These are phyloP conservation scores for Cepphus grylle DNA, from an alignment of 2,113 vertebrate species.

Conservation along the genomic window DNA sequence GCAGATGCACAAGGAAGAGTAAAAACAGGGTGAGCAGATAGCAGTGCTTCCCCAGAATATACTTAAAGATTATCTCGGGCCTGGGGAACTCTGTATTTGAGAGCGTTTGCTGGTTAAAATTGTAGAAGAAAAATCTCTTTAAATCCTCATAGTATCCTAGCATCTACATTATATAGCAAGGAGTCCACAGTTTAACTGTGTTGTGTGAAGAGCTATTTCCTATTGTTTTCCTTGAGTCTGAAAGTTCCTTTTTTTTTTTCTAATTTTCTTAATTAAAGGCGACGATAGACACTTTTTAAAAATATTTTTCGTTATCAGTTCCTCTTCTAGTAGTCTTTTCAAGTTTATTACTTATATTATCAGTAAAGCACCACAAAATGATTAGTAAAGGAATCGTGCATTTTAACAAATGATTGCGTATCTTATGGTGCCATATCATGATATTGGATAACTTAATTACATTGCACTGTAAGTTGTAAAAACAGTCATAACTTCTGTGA, in stretches of 20 bases:
- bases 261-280: not conserved
- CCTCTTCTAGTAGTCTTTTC: not conserved
- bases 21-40: not conserved
- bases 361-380: conserved; percentile 10
- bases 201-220: not conserved
- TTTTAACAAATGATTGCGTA: conserved; percentile 37
- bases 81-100: not conserved
- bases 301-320: not conserved
- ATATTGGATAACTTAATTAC: conserved; percentile 20
- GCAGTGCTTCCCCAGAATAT: not conserved
- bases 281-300: not conserved
- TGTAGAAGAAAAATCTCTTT: not conserved
- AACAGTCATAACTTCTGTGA: not conserved
- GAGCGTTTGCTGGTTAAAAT: not conserved
- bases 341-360: not conserved
- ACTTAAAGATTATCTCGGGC: not conserved
- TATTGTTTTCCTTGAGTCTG: not conserved
- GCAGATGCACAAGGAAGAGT: not conserved
- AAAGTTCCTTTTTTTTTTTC: not conserved
- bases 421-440: conserved; percentile 27
- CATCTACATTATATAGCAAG: not conserved
- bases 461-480: conserved; percentile 35
- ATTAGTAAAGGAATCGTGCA: not conserved
- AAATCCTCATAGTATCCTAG: not conserved
- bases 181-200: not conserved